Percentiles rank a stretch among this genome's conserved stretches.
Conservation (phyloP, 2,888 invertebrate species). For the Heterodera filipjevi region DNA sequence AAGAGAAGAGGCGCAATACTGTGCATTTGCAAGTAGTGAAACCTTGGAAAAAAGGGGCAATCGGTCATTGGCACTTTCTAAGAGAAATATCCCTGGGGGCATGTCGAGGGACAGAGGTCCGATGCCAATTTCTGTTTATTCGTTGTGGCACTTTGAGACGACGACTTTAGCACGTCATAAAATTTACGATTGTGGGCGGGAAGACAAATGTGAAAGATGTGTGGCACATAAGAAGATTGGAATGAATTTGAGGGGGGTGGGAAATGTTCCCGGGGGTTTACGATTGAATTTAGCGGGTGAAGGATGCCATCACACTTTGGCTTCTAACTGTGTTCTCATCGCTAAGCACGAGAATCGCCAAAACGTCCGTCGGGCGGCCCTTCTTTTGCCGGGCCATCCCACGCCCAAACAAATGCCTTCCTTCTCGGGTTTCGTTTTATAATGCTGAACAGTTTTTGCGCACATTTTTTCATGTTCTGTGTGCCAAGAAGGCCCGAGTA, state of each 20-base stretch:
- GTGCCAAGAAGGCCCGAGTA: too few species aligned
- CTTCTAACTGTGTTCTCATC: too few species aligned
- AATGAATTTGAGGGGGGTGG: conserved; percentile 2
- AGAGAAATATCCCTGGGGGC: background rate
- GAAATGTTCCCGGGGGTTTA: background rate
- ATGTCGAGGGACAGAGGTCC: background rate
- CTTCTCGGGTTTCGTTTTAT: too few species aligned
- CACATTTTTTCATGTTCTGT: too few species aligned
- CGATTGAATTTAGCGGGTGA: background rate
- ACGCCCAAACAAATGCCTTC: background rate
- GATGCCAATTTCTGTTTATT: conserved; percentile 1
- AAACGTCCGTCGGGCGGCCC: background rate
- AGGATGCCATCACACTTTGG: background rate
- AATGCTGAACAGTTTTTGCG: too few species aligned
- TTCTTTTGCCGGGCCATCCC: background rate
- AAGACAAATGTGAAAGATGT: background rate
- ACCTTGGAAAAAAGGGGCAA: too few species aligned
- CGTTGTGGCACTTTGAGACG: background rate
- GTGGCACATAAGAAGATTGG: background rate
- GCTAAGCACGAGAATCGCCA: background rate
- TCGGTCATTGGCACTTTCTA: background rate
- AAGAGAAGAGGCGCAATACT: too few species aligned
- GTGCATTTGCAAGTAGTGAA: too few species aligned
- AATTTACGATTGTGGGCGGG: conserved; percentile 10
- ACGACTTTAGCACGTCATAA: conserved; percentile 12